Conservation (phyloP, 2,797 vertebrate species). For the Lemur catta region DNA sequence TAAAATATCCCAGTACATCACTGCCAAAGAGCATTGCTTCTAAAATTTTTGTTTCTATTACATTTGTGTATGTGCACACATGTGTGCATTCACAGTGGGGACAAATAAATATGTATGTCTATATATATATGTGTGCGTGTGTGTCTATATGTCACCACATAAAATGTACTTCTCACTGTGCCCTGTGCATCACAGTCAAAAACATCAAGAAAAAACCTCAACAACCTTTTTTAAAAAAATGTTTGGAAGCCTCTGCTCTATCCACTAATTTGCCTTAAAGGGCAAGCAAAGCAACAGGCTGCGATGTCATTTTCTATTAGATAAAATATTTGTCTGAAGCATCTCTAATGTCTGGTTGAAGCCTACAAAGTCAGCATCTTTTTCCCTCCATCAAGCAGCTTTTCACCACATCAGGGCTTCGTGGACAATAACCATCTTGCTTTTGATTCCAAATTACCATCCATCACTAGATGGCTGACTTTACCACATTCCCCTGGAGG, state of each 20-base stretch:
- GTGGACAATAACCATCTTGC: neutral
- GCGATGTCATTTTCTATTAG: neutral
- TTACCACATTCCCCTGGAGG: neutral
- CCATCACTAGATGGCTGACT: neutral
- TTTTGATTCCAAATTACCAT: neutral
- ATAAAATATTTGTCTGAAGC: constrained; percentile 7
- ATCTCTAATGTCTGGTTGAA: neutral
- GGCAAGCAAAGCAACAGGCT: neutral
- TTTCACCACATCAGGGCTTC: neutral
- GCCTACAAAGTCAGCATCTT: neutral
- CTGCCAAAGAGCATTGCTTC: neutral
- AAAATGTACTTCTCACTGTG: neutral
- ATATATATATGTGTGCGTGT: neutral
- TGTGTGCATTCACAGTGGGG: neutral
- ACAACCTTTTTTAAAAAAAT: neutral
- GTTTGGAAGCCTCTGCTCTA: neutral
- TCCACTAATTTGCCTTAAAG: neutral
- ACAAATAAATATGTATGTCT: neutral
- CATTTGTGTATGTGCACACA: neutral
- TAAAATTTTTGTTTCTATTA: neutral
- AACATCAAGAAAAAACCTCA: neutral
- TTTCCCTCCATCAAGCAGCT: neutral
- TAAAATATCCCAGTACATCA: neutral
- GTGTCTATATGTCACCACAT: neutral
- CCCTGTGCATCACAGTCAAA: neutral